Evolutionary conservation across 2,113 vertebrate species (phyloP), one percentile per base, ranked within the genome.

Genomic region (Glareola pratincola): DNA sequence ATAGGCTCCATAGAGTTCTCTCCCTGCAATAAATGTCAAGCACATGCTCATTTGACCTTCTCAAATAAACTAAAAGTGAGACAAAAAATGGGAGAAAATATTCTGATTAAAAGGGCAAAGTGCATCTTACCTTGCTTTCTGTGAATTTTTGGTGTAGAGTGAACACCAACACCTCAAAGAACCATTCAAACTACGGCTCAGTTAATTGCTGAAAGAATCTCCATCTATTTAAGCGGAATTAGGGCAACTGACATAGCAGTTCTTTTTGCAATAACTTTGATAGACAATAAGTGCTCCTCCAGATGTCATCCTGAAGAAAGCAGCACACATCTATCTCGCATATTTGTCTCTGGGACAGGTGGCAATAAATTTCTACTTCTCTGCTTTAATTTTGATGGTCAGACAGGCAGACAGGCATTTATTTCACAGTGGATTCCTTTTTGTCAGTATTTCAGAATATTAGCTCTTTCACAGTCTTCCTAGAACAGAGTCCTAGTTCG

Each of bases 321-420:
- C 83, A 87, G 34, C 29, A 66, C 94, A 92, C 73, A 96, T 95
- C 88, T 82, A 85, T 94, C 93, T 82, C 91, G 7, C 77, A 77
- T 93, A 95, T 97, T 96, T 96, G 91, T 96, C 85, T 95, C 73
- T 84, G 82, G 90, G 83, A 96, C 93, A 97, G 94, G 86, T 95
- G 68, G 95, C 94, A 95, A 97, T 96, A 98, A 94, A 93, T 92
- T 94, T 95, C 94, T 91, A 96, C 80, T 96, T 97, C 87, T 90
- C 76, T 96, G 90, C 87, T 93, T 98, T 96, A 96, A 97, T 97
- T 98, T 93, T 96, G 97, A 97, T 75, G 91, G 51, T 94, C 94
- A 94, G 93, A 94, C 95, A 87, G 68, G 91, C 90, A 97, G 96
- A 96, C 68, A 96, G 86, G 72, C 91, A 76, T 85, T 94, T 96